Percentiles rank a stretch among this genome's conserved stretches.
These are phyloP conservation scores for Drosophila imparisetae DNA, from an alignment of 2,888 invertebrate species.

Conservation along the genomic window DNA sequence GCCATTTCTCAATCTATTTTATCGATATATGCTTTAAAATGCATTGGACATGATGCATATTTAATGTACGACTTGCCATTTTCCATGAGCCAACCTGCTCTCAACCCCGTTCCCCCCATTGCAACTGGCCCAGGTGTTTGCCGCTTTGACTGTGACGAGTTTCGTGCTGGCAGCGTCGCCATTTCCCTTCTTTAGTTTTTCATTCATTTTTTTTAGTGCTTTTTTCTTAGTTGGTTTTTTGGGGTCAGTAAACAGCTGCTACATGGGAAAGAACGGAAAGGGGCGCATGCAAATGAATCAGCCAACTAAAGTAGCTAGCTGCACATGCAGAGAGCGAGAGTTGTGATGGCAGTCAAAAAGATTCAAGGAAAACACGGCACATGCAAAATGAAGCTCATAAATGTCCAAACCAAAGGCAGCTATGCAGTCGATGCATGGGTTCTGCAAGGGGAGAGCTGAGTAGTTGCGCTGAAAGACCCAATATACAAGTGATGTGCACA, in stretches of 20 bases:
- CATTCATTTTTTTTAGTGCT: constrained; percentile 17
- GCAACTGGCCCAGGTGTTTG: constrained; percentile 39
- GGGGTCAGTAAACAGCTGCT: constrained; percentile 70
- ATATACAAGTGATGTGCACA: constrained; percentile 15
- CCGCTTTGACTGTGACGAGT: constrained; percentile 59
- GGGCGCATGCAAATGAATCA: constrained; percentile 66
- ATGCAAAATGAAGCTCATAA: constrained; percentile 60
- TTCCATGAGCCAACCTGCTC: neutral
- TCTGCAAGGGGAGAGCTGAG: neutral
- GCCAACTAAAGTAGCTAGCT: constrained; percentile 54
- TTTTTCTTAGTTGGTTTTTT: constrained; percentile 38
- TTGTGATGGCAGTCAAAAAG: constrained; percentile 48
- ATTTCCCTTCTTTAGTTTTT: constrained; percentile 8
- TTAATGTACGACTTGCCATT: constrained; percentile 65
- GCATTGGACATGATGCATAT: constrained; percentile 73
- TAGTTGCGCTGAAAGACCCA: constrained; percentile 17
- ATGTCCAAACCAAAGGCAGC: constrained; percentile 35
- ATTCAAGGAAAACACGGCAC: constrained; percentile 48
- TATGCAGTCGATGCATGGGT: constrained; percentile 10
- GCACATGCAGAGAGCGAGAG: constrained; percentile 42
- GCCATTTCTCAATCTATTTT: constrained; percentile 61
- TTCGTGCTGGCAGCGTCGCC: constrained; percentile 55
- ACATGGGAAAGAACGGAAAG: constrained; percentile 21
- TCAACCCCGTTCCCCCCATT: neutral
- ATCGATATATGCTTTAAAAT: constrained; percentile 74